Base-by-base conservation (phyloP, 2,888 invertebrate species). In the Catocala sponsa region DNA sequence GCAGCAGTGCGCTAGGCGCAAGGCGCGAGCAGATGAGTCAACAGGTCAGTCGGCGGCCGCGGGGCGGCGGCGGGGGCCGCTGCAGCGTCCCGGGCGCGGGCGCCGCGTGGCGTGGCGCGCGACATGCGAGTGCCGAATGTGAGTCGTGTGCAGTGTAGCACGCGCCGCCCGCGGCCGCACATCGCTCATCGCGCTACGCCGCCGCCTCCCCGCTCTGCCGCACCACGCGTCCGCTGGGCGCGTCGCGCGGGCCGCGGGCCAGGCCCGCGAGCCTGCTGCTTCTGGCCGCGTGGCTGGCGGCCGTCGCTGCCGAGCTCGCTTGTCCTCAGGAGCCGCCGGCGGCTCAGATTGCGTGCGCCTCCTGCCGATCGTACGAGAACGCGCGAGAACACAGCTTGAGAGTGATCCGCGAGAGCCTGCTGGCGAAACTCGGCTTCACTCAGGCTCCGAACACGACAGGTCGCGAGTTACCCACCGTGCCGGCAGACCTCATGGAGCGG, bases 401-500 rank as follows among this genome's bases (percentile, higher is more conserved):
- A 80, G 95, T 95, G 60, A 96, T 96, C 76, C 96, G 96, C 82
- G 95, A 95, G 84, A 96, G 96, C 84, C 95, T 96, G 65, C 89
- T 96, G 63, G 95, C 95, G 72, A 96, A 96, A 77, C 91, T 96
- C 65, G 96, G 96, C 69, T 91, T 96, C 82, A 90, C 94, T 64
- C 95, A 95, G 76, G 94, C 96, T 50, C 96, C 96, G 46, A 96
- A 96, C 83, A 96, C 96, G 63, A 96, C 96, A 13, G 95, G 95
- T 55, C 89, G 95, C 59, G 89, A 91, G 76, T 88, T 95, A 76
- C 96, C 96, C 32, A 90, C 92, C 55, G 95, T 96, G 65, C 96
- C 96, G 44, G 89, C 90, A 59, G 94, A 94, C 68, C 91, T 95
- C 74, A 91, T 96, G 87, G 91, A 95, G 83, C 89, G 88, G 62